Conservation (phyloP, 2,797 vertebrate species). For the Squalus acanthias region DNA sequence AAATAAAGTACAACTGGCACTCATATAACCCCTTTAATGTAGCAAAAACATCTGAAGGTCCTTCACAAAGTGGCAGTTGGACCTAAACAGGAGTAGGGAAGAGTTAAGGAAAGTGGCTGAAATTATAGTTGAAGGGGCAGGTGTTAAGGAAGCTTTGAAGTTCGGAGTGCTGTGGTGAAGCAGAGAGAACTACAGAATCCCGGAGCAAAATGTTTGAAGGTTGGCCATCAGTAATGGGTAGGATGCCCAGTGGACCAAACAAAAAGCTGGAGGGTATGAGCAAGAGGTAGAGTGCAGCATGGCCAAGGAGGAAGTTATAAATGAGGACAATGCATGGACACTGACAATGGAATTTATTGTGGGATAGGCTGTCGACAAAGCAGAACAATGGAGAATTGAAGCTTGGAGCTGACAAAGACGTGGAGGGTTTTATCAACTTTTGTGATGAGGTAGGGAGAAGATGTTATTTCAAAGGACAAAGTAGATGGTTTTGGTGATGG, state of each 20-base stretch:
- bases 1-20: neutral
- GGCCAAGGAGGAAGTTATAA: neutral
- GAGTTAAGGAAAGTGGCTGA: neutral
- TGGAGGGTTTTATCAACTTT: neutral
- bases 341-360: neutral
- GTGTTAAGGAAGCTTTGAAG: neutral
- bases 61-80: neutral
- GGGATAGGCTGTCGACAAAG: neutral
- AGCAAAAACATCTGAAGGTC: neutral
- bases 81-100: neutral
- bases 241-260: neutral
- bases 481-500: neutral
- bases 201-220: neutral
- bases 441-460: neutral
- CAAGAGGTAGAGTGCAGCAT: neutral
- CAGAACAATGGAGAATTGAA: neutral
- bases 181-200: neutral
- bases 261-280: neutral
- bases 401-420: neutral
- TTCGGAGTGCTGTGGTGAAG: neutral
- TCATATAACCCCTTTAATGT: neutral
- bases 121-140: neutral
- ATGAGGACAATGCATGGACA: neutral
- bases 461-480: neutral
- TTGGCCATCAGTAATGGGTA: neutral